phyloP scores from a whole-genome alignment of 2,113 vertebrate genomes.

The Alligator mississippiensis region DNA sequence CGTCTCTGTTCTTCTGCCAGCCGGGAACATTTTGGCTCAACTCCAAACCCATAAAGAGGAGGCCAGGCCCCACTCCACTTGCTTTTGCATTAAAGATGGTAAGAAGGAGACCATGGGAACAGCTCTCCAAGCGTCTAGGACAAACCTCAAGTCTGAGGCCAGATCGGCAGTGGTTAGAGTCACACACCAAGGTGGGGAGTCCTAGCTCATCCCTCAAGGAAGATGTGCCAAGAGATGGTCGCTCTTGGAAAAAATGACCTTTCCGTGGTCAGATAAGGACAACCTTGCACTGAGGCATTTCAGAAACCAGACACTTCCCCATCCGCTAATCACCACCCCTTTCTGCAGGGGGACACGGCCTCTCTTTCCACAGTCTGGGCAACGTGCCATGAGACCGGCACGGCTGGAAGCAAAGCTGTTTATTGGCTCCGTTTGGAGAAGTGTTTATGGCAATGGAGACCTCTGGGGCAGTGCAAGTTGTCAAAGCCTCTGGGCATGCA shows the following conservation, averaged over 20 bases:
- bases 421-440: not conserved
- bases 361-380: not conserved
- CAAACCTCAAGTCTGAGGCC: slow-evolving; percentile 42
- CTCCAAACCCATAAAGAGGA: not conserved
- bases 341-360: not conserved
- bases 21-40: slow-evolving; percentile 28
- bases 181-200: not conserved
- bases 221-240: slow-evolving; percentile 68
- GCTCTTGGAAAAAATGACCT: not conserved
- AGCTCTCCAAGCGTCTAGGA: slow-evolving; percentile 58
- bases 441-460: not conserved
- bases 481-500: not conserved
- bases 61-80: not conserved
- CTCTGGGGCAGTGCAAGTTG: not conserved
- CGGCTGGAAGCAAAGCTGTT: not conserved
- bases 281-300: not conserved
- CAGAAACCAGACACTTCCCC: not conserved
- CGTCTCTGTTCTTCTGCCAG: not conserved
- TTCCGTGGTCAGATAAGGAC: not conserved
- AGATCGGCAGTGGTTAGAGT: not conserved
- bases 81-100: not conserved
- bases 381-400: not conserved
- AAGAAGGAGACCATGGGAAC: not conserved
- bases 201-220: slow-evolving; percentile 90
- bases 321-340: not conserved